Base-by-base conservation (phyloP, 2,797 vertebrate species). In the Gallirallus australis region DNA sequence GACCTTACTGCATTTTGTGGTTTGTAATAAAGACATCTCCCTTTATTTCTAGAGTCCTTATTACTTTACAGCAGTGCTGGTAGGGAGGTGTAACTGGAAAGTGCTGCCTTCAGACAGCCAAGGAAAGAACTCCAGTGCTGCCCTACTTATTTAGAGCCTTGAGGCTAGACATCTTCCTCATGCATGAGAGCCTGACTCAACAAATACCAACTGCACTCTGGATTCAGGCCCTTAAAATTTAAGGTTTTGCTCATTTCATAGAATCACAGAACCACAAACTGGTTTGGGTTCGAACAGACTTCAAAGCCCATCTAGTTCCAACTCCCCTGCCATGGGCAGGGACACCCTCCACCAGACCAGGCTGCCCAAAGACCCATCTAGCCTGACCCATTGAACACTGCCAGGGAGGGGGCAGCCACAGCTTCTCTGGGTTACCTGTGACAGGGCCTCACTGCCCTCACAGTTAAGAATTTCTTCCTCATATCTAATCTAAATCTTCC, bases 121-220 rank as follows among this genome's bases (percentile, higher is more conserved):
- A 28, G 54, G 48, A 35, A 76, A 72, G 31, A 72, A 70, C 20
- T 31, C 53, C 12, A 31, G 50, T 42, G 33, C 50, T 71, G 25
- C 39, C 30, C 28, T 63, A 64, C n/a, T 25, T 31, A 10, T 33
- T 25, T 39, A 63, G 23, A 54, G 16, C n/a, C 40, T 59, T 18
- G 13, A 73, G 45, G 35, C 56, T 54, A n/a, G 56, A 69, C 77
- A 60, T 39, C 25, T 56, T 69, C 61, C 54, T 60, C 47, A 40
- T 0, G 8, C 25, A 25, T 0, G 1, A 37, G 6, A 64, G 61
- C 23, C n/a, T 2, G 4, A 50, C 42, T 52, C 71, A 65, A 27
- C 40, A 45, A 17, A 42, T 50, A 39, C 30, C 73, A 79, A 39
- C 57, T 56, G 33, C 25, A 28, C n/a, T 13, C 48, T 61, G 39